These are phyloP conservation scores for Diorhabda carinulata DNA, from an alignment of 1,140 invertebrate genomes.

Conservation along the genomic window DNA sequence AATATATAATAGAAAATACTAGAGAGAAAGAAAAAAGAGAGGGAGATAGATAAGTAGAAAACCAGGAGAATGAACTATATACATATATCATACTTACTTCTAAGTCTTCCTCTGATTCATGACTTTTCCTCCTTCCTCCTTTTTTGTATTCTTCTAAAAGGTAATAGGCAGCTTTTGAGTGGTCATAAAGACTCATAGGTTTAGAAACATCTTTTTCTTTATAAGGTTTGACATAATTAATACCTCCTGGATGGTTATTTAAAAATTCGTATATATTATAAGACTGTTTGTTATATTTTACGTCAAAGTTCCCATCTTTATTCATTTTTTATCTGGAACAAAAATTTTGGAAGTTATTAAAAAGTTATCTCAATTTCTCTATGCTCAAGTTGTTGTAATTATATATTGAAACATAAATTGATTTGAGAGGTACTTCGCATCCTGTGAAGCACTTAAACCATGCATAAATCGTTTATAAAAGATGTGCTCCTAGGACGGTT, in stretches of 20 bases:
- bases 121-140: slow-evolving; percentile 35
- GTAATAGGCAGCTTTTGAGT: slow-evolving; percentile 60
- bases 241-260: slow-evolving; percentile 60
- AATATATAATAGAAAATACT: too few relatives aligned
- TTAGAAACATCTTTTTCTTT: slow-evolving; percentile 52
- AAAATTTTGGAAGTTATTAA: neutral
- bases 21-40: too few relatives aligned
- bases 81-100: slow-evolving; percentile 46
- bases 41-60: too few relatives aligned
- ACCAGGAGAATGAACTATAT: neutral
- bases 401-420: neutral
- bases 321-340: slow-evolving; percentile 32
- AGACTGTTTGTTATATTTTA: slow-evolving; percentile 51
- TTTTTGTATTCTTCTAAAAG: slow-evolving; percentile 57
- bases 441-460: too few relatives aligned
- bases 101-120: slow-evolving; percentile 45
- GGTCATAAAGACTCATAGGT: slow-evolving; percentile 53
- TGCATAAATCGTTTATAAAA: too few relatives aligned
- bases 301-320: slow-evolving; percentile 34
- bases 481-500: too few relatives aligned
- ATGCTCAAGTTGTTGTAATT: too few relatives aligned
- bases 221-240: slow-evolving; percentile 53
- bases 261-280: slow-evolving; percentile 58
- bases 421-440: too few relatives aligned
- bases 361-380: neutral